Conservation (phyloP, 1,140 invertebrate species). For the Drosophila bocqueti region DNA sequence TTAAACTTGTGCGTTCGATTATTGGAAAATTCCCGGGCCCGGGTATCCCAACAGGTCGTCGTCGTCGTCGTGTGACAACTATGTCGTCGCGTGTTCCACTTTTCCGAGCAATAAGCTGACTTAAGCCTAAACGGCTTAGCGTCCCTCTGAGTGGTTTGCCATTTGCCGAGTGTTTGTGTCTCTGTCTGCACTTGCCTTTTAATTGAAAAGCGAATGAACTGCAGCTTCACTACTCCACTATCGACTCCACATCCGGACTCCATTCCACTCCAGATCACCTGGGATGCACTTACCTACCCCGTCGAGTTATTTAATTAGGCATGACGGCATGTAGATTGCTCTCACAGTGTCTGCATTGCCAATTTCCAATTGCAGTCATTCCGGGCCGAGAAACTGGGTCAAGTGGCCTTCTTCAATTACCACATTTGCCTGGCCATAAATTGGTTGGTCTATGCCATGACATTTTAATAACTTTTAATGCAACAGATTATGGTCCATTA, state of each 20-base stretch:
- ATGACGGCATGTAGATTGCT: slow-evolving; percentile 38
- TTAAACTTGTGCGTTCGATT: slow-evolving; percentile 19
- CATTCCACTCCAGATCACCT: slow-evolving; percentile 9
- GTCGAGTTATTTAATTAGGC: slow-evolving; percentile 67
- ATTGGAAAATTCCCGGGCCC: slow-evolving; percentile 53
- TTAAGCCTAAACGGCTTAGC: slow-evolving; percentile 69
- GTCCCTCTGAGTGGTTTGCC: slow-evolving; percentile 56
- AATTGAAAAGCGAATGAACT: slow-evolving; percentile 77
- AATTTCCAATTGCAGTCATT: slow-evolving; percentile 41
- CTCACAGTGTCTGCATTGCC: slow-evolving; percentile 16
- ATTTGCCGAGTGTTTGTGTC: slow-evolving; percentile 41
- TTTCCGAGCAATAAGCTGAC: slow-evolving; percentile 64
- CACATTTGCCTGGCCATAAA: slow-evolving; percentile 52
- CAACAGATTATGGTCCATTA: slow-evolving; percentile 57
- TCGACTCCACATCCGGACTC: slow-evolving; percentile 5
- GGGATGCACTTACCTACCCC: slow-evolving; percentile 26
- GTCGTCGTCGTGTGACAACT: slow-evolving; percentile 40
- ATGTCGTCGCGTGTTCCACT: slow-evolving; percentile 58
- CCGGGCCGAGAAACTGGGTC: slow-evolving; percentile 43
- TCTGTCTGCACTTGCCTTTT: slow-evolving; percentile 36
- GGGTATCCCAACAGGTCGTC: slow-evolving; percentile 50
- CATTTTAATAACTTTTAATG: slow-evolving; percentile 62
- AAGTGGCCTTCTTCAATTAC: slow-evolving; percentile 57
- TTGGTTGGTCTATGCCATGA: slow-evolving; percentile 40
- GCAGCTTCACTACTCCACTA: slow-evolving; percentile 16